Conservation (phyloP, 2,888 invertebrate species). For the Tethea ocularis region DNA sequence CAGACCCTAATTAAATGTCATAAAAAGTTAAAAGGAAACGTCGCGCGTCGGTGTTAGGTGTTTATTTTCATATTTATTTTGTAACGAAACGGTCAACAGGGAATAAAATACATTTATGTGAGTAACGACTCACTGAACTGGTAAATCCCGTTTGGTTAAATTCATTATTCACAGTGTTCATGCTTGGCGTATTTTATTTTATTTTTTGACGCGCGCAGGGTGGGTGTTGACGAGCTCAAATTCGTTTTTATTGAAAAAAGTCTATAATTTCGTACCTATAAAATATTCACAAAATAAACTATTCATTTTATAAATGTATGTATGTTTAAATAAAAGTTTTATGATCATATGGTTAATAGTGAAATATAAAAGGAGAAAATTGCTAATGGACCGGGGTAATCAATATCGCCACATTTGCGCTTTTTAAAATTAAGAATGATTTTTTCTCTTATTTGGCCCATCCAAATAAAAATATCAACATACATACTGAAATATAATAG, state of each 20-base stretch:
- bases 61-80: neutral
- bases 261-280: neutral
- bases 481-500: too few relatives aligned
- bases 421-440: too few relatives aligned
- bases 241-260: neutral
- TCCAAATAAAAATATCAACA: too few relatives aligned
- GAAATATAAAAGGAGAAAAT: too few relatives aligned
- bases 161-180: constrained; percentile 17
- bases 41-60: neutral
- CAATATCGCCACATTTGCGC: too few relatives aligned
- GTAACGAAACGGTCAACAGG: neutral
- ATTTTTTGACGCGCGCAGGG: neutral
- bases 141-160: constrained; percentile 30
- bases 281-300: neutral
- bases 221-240: constrained; percentile 2
- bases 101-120: constrained; percentile 23
- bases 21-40: too few relatives aligned
- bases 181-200: neutral
- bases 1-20: too few relatives aligned
- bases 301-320: neutral
- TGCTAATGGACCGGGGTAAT: too few relatives aligned
- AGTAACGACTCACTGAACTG: constrained; percentile 25
- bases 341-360: too few relatives aligned
- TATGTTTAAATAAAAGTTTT: too few relatives aligned
- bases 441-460: too few relatives aligned